Conservation (phyloP, 2,888 invertebrate genomes). For the Eumerus sabulonum region DNA sequence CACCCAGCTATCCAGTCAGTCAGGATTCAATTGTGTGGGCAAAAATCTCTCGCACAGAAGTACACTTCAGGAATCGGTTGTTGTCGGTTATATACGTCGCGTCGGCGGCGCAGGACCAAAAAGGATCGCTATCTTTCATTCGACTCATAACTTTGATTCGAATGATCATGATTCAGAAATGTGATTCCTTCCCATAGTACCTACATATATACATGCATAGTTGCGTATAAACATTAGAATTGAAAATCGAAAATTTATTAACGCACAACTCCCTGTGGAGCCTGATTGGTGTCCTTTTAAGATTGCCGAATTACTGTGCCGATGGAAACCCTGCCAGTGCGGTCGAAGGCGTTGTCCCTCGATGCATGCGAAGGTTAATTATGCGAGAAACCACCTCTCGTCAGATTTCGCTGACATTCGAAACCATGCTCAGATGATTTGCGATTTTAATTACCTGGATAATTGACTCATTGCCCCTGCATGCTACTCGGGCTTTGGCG, state of each 20-base stretch:
- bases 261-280: slow-evolving; percentile 58
- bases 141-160: slow-evolving; percentile 58
- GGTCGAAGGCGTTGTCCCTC: slow-evolving; percentile 28
- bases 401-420: slow-evolving; percentile 44
- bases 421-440: slow-evolving; percentile 54
- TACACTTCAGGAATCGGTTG: slow-evolving; percentile 53
- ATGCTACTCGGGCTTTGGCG: background rate
- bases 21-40: slow-evolving; percentile 53
- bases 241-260: slow-evolving; percentile 58
- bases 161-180: slow-evolving; percentile 32
- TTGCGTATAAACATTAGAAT: slow-evolving; percentile 53
- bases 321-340: slow-evolving; percentile 44
- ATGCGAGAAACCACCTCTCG: slow-evolving; percentile 52
- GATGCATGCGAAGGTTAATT: slow-evolving; percentile 52
- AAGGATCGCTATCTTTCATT: slow-evolving; percentile 62
- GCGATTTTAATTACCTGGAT: slow-evolving; percentile 65
- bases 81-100: slow-evolving; percentile 5
- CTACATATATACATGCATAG: slow-evolving; percentile 37
- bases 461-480: slow-evolving; percentile 60
- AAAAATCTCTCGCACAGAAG: slow-evolving; percentile 56
- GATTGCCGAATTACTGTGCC: slow-evolving; percentile 49
- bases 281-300: slow-evolving; percentile 52
- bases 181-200: too few species aligned
- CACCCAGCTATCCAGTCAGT: too few species aligned
- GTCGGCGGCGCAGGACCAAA: slow-evolving; percentile 50